Evolutionary conservation across 2,888 invertebrate genomes (phyloP), one percentile per base, ranked within the genome.

Genomic region (Carabus problematicus): DNA sequence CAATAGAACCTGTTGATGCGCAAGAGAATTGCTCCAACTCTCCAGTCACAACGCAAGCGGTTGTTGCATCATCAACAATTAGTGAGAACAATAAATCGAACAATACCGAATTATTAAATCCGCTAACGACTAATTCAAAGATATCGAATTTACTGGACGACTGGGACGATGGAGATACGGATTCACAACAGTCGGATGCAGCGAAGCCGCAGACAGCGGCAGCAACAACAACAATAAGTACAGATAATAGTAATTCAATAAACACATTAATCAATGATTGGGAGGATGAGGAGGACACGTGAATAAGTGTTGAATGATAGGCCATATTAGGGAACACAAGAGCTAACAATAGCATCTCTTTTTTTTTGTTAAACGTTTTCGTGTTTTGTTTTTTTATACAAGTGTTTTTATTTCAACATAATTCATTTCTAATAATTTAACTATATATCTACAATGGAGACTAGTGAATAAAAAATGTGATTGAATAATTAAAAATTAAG

Each of bases 221-320:
- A 42, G 18, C 7, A 29, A 6, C 29, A 29, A 29, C 29, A 29
- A 29, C 29, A 29, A 29, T 29, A 29, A 2, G 29, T 19, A 66
- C 43, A 61, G 72, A 74, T 49, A 75, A 74, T 8, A 76, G 74
- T 29, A 78, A 76, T 64, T 77, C 79, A 14, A 82, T 82, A 14
- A 78, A 79, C 74, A 82, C 81, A 72, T 72, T 82, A 70, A 82
- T 82, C 74, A 80, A 81, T 70, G 82, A 82, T 75, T 82, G 82
- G 82, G 82, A 81, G 39, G 82, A 82, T 62, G 82, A 82, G 56
- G 81, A 82, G 7, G 80, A 80, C 47, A 45, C 47, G 16, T 64
- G 19, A 54, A 54, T 12, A 14, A 9, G 16, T 54, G 29, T 3
- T 29, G 29, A 29, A 29, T 29, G 29, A 29, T 29, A 29, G 29